Evolutionary conservation across 2,888 invertebrate genomes (phyloP).

Genomic region (Sminthurinus aureus): DNA sequence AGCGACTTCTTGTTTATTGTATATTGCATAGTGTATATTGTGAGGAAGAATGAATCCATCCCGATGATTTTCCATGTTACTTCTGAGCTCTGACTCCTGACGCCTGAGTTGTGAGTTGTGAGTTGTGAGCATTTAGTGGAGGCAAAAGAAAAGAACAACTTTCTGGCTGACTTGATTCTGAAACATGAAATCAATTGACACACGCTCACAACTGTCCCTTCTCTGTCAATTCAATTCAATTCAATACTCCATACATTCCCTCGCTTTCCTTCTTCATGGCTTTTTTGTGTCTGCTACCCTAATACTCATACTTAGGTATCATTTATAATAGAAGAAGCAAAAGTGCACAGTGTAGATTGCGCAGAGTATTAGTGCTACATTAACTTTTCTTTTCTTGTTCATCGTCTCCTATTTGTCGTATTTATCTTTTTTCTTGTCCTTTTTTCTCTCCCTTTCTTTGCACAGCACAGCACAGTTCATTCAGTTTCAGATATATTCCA

Average conservation of each 20-base stretch:
- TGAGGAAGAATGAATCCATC: neutral
- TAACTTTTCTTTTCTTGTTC: slow-evolving; percentile 1
- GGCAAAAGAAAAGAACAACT: slow-evolving; percentile 50
- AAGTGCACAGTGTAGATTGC: no score
- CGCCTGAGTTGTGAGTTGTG: neutral
- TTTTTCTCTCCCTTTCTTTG: neutral
- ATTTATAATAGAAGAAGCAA: no score
- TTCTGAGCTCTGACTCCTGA: no score
- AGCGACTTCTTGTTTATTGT: no score
- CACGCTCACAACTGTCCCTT: slow-evolving; percentile 46
- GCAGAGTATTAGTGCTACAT: neutral
- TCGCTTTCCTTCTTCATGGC: neutral
- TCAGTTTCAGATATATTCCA: no score
- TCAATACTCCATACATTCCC: no score
- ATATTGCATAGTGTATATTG: no score
- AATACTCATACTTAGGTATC: neutral
- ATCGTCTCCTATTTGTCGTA: neutral
- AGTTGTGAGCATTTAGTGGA: slow-evolving; percentile 40
- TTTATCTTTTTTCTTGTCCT: neutral
- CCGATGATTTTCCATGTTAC: neutral
- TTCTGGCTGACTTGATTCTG: slow-evolving; percentile 49
- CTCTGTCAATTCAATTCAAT: slow-evolving; percentile 33
- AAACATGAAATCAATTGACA: slow-evolving; percentile 54
- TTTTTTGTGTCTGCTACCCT: neutral
- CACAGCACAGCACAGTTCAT: neutral